These are phyloP conservation scores for Helobdella robusta DNA, from an alignment of 2,888 invertebrate species.

Conservation along the genomic window DNA sequence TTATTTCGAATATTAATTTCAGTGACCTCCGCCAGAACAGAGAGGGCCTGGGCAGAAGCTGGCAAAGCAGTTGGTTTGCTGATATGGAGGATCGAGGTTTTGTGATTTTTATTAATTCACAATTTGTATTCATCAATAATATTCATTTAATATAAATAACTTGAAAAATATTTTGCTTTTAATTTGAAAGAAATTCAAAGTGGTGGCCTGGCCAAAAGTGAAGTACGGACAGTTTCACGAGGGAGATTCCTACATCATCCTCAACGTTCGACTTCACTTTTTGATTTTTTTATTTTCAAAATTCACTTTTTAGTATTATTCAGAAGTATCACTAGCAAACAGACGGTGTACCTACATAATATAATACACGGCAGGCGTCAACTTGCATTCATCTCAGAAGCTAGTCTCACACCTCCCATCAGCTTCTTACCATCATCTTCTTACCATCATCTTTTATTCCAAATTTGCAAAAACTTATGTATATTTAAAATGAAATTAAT, in stretches of 20 bases:
- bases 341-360: too few species aligned
- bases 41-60: slow-evolving; percentile 43
- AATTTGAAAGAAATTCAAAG: slow-evolving; percentile 27
- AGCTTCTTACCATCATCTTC: neutral
- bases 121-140: neutral
- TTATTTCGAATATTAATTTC: too few species aligned
- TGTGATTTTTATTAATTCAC: slow-evolving; percentile 26
- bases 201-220: slow-evolving; percentile 21
- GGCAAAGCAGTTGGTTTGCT: slow-evolving; percentile 41
- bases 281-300: too few species aligned
- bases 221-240: slow-evolving; percentile 24
- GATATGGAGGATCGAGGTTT: slow-evolving; percentile 47
- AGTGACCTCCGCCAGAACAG: slow-evolving; percentile 45
- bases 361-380: too few species aligned
- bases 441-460: too few species aligned
- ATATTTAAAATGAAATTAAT: neutral
- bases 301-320: too few species aligned
- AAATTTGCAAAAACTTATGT: neutral
- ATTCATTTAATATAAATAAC: neutral
- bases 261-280: slow-evolving; percentile 19
- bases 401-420: too few species aligned
- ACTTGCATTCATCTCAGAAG: too few species aligned
- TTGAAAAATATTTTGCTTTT: neutral
- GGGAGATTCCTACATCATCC: slow-evolving; percentile 24
- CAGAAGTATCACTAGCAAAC: too few species aligned